Percentiles rank a stretch among this genome's conserved stretches.
Conservation (phyloP, 2,797 vertebrate species). For the Valencia hispanica region DNA sequence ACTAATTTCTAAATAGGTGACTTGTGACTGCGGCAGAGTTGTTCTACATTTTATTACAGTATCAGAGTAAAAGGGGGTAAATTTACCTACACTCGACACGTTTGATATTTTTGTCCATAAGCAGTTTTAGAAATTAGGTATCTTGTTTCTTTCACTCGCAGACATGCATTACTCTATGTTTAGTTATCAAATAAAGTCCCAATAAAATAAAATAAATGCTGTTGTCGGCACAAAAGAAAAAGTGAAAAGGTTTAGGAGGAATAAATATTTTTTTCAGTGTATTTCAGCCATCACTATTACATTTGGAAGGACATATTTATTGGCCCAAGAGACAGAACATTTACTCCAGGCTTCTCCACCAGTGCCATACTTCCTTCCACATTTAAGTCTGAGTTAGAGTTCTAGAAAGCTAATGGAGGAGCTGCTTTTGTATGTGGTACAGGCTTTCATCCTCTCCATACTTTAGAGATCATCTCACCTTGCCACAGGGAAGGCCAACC, state of each 20-base stretch:
- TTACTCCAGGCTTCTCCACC: background rate
- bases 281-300: background rate
- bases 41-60: background rate
- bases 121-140: background rate
- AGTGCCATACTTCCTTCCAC: background rate
- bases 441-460: background rate
- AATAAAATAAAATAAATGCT: background rate
- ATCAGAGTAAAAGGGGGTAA: background rate
- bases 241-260: background rate
- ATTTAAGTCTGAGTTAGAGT: background rate
- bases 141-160: background rate
- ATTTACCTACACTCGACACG: background rate
- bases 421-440: background rate
- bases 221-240: background rate
- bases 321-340: background rate
- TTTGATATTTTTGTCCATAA: background rate
- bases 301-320: background rate
- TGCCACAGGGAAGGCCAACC: constrained; percentile 14
- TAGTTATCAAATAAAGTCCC: background rate
- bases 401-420: background rate
- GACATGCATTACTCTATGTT: background rate
- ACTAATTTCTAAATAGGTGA: no score
- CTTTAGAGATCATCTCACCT: background rate
- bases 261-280: background rate
- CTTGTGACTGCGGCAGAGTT: background rate